Evolutionary conservation across 2,113 vertebrate genomes (phyloP), one percentile per base, ranked within the genome.

Genomic region (Calidris pygmaea): DNA sequence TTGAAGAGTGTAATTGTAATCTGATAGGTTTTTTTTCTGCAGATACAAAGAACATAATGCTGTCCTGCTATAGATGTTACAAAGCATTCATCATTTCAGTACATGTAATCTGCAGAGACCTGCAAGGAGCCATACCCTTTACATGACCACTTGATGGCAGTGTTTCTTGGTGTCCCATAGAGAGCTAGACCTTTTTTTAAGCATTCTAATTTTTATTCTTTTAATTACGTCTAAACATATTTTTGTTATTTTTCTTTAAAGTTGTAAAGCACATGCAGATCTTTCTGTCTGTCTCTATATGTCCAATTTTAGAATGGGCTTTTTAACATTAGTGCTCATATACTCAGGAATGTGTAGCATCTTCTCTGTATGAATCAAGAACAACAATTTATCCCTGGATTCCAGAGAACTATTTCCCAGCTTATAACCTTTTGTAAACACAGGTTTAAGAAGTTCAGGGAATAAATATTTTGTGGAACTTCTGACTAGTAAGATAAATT

Each of bases 381-480:
- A 26, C 73, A 94, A 55, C 52, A 67, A 70, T 89, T 95, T 95
- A 75, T 55, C 24, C 24, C 30, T 74, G 58, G 76, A 66, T 89
- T 91, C 39, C 70, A 76, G 62, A 35, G 29, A 47, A 29, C 35
- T 77, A 22, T 90, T 89, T 95, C 24, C 76, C 60, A 78, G 23
- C 35, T 91, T 90, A 47, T 59, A 95, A 66, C 59, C 24, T 60
- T 89, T 48, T 87, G 56, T 95, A 93, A 96, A 95, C 59, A 82
- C 34, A 35, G 12, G 7, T 85, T 63, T 2, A 2, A 43, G 89
- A 91, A 80, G 34, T 72, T 89, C 59, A 80, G 41, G 53, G 60
- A 80, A 93, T 93, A 97, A 96, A 96, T 96, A 95, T 95, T 96
- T 96, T 95, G 35, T 66, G 79, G 62, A 95, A 82, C 47, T 90